Conservation (phyloP, 2,888 invertebrate species). For the Pheosia gnoma region DNA sequence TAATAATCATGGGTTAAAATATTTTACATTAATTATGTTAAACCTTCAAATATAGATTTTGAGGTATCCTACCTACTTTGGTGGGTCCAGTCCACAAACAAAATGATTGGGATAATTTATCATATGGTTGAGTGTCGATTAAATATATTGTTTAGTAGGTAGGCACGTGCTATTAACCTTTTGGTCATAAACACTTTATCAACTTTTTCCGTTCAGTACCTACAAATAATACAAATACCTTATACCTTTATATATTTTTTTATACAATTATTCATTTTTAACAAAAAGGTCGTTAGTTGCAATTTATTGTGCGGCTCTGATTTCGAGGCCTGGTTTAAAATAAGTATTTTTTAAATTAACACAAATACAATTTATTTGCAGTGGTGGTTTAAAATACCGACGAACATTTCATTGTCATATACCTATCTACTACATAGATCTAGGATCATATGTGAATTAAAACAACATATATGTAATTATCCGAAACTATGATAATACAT, state of each 20-base stretch:
- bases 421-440: too few species aligned
- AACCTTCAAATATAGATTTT: too few species aligned
- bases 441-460: too few species aligned
- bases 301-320: neutral
- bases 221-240: slow-evolving; percentile 1
- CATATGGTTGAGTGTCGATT: neutral
- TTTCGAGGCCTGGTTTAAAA: neutral
- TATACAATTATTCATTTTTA: neutral
- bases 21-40: too few species aligned
- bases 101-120: neutral
- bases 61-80: neutral
- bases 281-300: neutral
- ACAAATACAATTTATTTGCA: neutral
- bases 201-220: neutral
- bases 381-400: neutral
- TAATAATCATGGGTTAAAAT: too few species aligned
- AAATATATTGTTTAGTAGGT: neutral
- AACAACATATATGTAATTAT: too few species aligned
- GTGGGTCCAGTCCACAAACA: neutral
- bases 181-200: slow-evolving; percentile 5
- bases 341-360: neutral
- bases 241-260: neutral
- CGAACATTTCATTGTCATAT: neutral
- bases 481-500: too few species aligned
- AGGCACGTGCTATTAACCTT: neutral